Conservation (phyloP, 1,140 invertebrate genomes). For the Cecropterus lyciades region DNA sequence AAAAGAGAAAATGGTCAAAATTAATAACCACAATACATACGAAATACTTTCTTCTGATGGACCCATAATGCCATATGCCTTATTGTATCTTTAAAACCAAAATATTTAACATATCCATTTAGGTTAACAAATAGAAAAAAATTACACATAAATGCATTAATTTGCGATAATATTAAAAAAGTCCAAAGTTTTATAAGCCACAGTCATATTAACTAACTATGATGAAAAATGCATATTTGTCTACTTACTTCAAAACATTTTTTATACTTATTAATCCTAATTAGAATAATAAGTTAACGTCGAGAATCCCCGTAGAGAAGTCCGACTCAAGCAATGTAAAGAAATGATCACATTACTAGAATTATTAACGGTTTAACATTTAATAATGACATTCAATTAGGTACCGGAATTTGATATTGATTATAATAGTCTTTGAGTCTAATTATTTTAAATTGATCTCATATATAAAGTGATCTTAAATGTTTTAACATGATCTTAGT, state of each 20-base stretch:
- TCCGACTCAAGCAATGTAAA: conserved; percentile 19
- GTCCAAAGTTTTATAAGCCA: too few relatives aligned
- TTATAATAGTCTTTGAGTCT: conserved; percentile 1
- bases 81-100: too few relatives aligned
- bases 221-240: not conserved
- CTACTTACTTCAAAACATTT: not conserved
- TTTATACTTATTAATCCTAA: conserved; percentile 22
- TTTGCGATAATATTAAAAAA: too few relatives aligned
- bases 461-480: not conserved
- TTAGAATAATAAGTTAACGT: conserved; percentile 17
- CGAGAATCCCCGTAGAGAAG: conserved; percentile 17
- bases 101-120: too few relatives aligned
- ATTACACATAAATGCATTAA: too few relatives aligned
- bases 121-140: too few relatives aligned
- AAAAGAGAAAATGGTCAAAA: too few relatives aligned
- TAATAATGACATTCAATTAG: conserved; percentile 31
- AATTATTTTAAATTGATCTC: conserved; percentile 21
- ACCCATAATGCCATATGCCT: too few relatives aligned
- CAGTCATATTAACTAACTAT: too few relatives aligned
- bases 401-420: conserved; percentile 12
- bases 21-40: too few relatives aligned
- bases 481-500: too few relatives aligned
- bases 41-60: too few relatives aligned
- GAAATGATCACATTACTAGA: conserved; percentile 33
- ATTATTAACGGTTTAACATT: conserved; percentile 34